These are phyloP conservation scores for Heliconius sara DNA, from an alignment of 2,888 invertebrate genomes.

Conservation along the genomic window DNA sequence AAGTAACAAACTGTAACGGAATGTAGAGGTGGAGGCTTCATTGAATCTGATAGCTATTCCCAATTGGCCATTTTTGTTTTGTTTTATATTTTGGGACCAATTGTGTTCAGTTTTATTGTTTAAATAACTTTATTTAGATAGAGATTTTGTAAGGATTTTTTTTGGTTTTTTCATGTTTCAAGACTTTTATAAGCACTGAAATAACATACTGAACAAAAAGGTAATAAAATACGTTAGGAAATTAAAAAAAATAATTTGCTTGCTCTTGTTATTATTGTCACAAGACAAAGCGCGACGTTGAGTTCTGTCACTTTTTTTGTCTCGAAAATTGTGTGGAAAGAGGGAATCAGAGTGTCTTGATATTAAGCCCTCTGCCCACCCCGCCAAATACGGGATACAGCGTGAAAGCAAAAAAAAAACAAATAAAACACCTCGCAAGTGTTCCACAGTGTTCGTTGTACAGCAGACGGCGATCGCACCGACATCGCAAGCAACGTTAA, in stretches of 20 bases:
- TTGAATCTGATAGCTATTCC: slow-evolving; percentile 31
- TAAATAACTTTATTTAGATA: slow-evolving; percentile 11
- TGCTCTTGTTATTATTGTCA: too few species aligned
- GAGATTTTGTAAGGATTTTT: neutral
- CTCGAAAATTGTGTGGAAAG: too few species aligned
- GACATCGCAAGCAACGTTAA: slow-evolving; percentile 51
- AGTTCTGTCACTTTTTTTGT: too few species aligned
- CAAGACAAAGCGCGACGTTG: too few species aligned
- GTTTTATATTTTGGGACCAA: neutral
- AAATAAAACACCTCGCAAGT: neutral
- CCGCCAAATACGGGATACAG: neutral
- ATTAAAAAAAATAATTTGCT: too few species aligned
- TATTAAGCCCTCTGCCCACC: too few species aligned
- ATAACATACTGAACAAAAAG: too few species aligned
- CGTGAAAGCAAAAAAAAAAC: neutral
- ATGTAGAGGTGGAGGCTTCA: slow-evolving; percentile 19
- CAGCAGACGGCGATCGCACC: slow-evolving; percentile 33
- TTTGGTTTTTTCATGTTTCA: neutral
- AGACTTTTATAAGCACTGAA: too few species aligned
- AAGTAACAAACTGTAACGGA: slow-evolving; percentile 35
- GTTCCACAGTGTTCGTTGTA: neutral
- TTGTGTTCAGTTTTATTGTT: neutral
- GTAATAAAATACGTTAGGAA: too few species aligned
- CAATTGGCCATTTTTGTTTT: slow-evolving; percentile 5
- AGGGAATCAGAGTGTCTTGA: too few species aligned